These are phyloP conservation scores for Drosophila punjabiensis DNA, from an alignment of 1,140 invertebrate species.

Conservation along the genomic window DNA sequence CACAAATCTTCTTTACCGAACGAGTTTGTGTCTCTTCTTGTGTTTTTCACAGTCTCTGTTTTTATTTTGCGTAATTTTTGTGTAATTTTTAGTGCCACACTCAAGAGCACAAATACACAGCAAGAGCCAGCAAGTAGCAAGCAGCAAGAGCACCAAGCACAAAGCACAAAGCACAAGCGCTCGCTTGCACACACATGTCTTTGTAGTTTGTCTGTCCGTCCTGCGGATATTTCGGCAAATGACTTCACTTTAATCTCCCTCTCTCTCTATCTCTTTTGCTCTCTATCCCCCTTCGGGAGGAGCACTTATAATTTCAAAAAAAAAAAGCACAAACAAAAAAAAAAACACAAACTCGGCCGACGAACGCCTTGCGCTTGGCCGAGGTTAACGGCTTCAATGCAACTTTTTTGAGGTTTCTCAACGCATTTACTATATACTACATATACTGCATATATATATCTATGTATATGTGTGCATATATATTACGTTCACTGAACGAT, in stretches of 20 bases:
- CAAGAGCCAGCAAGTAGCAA: neutral
- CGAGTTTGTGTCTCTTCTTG: conserved; percentile 31
- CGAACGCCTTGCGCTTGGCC: conserved; percentile 73
- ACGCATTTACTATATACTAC: conserved; percentile 12
- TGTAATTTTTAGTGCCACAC: conserved; percentile 70
- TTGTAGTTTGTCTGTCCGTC: conserved; percentile 39
- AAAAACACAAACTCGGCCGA: conserved; percentile 73
- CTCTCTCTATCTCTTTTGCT: neutral
- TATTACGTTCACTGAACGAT: conserved; percentile 45
- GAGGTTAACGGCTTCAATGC: conserved; percentile 85
- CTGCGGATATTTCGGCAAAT: conserved; percentile 74
- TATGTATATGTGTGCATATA: conserved; percentile 1
- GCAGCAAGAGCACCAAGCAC: neutral
- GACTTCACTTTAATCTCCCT: conserved; percentile 62
- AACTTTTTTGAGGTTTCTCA: conserved; percentile 83
- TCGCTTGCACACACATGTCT: conserved; percentile 63
- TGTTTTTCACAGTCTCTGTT: conserved; percentile 23
- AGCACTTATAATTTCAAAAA: conserved; percentile 76
- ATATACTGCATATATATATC: conserved; percentile 12
- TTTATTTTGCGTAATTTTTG: conserved; percentile 66
- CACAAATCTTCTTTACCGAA: conserved; percentile 66
- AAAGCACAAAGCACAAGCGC: conserved; percentile 4
- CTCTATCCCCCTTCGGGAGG: conserved; percentile 37
- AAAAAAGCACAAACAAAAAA: neutral
- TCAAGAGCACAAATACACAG: conserved; percentile 26